Evolutionary conservation across 1,140 invertebrate species (phyloP), one percentile per base, ranked within the genome.

Genomic region (Octopus bimaculoides): DNA sequence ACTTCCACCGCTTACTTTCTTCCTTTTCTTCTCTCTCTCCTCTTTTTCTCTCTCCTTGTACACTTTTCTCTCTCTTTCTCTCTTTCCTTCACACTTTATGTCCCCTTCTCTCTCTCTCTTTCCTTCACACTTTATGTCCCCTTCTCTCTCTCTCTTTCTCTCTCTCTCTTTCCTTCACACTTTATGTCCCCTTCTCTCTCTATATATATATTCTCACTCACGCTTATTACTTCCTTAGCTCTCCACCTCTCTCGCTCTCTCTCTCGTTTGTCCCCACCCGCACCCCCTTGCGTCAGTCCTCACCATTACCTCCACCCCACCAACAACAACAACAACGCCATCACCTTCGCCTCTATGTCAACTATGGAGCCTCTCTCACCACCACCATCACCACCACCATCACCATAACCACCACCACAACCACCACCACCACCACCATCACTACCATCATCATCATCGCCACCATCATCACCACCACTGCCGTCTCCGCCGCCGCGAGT

Each of bases 401-500:
- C 75, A 77, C 77, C 54, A 17, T 55, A 5, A 54, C 54, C 75
- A 56, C 56, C 26, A 69, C 4, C 56, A 54, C 53, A 12, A 14
- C 20, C n/a, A 41, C 26, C 6, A 26, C 76, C 54, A 54, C 61
- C 71, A 55, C 54, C 52, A 79, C 75, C 69, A 56, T 75, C 73
- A 52, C 10, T 76, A 73, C 61, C 81, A 71, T 54, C 56, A 77
- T 61, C 75, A 55, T 54, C 78, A 66, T 14, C 69, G 56, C 69
- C 56, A 26, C 52, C 66, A 80, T 54, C 74, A 52, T n/a, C 75
- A n/a, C 77, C 56, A 17, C 55, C 20, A 26, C 77, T n/a, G 7
- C 54, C 77, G 74, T 52, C 77, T 54, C 75, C 77, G 69, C 75
- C 75, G 78, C 77, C 54, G 80, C 73, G 76, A 84, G 78, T 77